Evolutionary conservation across 1,140 invertebrate species (phyloP).

Genomic region (Achatina immaculata): DNA sequence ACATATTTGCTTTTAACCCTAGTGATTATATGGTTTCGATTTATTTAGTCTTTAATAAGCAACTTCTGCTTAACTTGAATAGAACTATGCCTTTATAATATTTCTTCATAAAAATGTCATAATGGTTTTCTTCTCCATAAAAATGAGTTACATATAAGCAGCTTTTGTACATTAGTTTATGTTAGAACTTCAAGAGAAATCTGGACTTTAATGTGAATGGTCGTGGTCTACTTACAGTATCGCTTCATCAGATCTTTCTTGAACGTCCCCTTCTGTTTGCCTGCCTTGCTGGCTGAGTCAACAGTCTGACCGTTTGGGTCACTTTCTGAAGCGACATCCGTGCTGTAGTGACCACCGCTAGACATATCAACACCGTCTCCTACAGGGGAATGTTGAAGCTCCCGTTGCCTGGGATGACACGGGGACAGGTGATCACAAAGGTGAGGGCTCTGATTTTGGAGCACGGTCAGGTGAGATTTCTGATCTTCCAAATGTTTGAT

Average conservation of each 20-base stretch:
- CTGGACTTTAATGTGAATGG: no score
- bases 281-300: conserved; percentile 16
- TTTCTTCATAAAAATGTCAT: no score
- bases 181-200: no score
- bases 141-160: no score
- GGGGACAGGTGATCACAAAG: background rate
- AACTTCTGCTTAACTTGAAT: no score
- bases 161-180: no score
- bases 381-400: background rate
- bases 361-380: background rate
- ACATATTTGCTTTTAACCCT: no score
- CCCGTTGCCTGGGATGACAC: background rate
- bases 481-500: background rate
- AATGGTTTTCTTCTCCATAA: no score
- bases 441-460: background rate
- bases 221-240: conserved; percentile 48
- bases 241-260: conserved; percentile 54
- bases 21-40: no score
- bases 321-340: conserved; percentile 6
- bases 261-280: conserved; percentile 39
- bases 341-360: background rate
- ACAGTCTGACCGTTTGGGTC: conserved; percentile 18
- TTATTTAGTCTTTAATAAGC: no score
- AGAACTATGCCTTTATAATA: no score
- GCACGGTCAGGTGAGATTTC: background rate